These are phyloP conservation scores for Conus betulinus DNA, from an alignment of 1,140 invertebrate species.

Conservation along the genomic window DNA sequence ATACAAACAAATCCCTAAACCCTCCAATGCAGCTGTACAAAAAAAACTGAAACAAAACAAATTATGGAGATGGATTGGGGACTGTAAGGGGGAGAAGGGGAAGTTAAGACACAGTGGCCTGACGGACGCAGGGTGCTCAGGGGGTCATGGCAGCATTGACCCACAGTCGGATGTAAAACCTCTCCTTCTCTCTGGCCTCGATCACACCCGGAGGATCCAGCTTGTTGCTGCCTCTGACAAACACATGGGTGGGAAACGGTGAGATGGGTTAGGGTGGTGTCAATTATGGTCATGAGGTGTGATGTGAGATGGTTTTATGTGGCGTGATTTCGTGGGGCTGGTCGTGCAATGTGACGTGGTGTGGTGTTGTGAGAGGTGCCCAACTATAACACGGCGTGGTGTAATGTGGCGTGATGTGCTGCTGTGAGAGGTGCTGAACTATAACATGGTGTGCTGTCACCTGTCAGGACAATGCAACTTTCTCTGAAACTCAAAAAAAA, in stretches of 20 bases:
- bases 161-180: conserved; percentile 83
- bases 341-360: too few relatives aligned
- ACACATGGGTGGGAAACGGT: neutral
- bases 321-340: too few relatives aligned
- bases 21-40: neutral
- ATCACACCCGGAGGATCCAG: conserved; percentile 84
- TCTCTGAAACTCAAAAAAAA: too few relatives aligned
- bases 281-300: too few relatives aligned
- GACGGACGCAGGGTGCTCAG: neutral
- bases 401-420: too few relatives aligned
- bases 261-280: too few relatives aligned
- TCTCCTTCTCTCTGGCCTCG: conserved; percentile 82
- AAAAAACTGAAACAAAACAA: neutral
- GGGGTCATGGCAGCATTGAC: conserved; percentile 71
- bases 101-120: neutral
- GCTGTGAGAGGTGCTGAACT: too few relatives aligned
- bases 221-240: conserved; percentile 79
- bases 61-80: neutral
- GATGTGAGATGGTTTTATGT: too few relatives aligned
- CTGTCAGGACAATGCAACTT: too few relatives aligned
- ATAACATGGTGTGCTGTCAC: too few relatives aligned
- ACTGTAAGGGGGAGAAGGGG: neutral
- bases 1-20: neutral
- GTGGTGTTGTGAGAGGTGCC: too few relatives aligned
- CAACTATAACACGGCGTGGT: too few relatives aligned